A percentile compares a stretch with the other conserved stretches of the same genome.
phyloP scores from a whole-genome alignment of 2,113 vertebrate genomes.

The Petrocephalus zakoni region DNA sequence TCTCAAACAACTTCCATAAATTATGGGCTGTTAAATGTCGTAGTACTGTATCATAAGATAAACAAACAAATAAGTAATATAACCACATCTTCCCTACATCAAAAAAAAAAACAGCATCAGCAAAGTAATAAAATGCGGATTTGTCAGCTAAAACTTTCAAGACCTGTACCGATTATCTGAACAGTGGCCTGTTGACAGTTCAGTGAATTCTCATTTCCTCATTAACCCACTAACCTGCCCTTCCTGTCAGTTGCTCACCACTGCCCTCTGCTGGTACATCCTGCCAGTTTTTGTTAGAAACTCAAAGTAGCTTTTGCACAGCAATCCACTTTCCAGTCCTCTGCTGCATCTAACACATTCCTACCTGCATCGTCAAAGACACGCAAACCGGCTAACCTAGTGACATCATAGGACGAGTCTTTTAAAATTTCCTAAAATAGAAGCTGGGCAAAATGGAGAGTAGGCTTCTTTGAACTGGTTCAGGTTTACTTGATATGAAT shows the following conservation, averaged over 20 bases:
- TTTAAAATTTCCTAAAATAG: background rate
- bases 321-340: background rate
- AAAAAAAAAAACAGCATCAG: background rate
- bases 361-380: background rate
- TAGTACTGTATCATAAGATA: background rate
- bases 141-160: background rate
- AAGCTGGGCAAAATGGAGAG: background rate
- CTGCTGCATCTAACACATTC: background rate
- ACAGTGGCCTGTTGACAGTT: background rate
- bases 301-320: background rate
- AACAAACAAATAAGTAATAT: background rate
- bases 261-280: conserved; percentile 14
- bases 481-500: background rate
- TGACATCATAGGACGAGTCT: background rate
- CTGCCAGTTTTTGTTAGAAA: background rate
- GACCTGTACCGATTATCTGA: background rate
- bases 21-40: background rate
- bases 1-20: background rate
- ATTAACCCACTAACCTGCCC: background rate
- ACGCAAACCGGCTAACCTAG: background rate
- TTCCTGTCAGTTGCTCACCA: background rate
- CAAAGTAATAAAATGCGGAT: background rate
- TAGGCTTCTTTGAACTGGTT: background rate
- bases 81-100: background rate
- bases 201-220: background rate